phyloP scores from a whole-genome alignment of 2,113 vertebrate genomes.

The Gadus chalcogrammus region DNA sequence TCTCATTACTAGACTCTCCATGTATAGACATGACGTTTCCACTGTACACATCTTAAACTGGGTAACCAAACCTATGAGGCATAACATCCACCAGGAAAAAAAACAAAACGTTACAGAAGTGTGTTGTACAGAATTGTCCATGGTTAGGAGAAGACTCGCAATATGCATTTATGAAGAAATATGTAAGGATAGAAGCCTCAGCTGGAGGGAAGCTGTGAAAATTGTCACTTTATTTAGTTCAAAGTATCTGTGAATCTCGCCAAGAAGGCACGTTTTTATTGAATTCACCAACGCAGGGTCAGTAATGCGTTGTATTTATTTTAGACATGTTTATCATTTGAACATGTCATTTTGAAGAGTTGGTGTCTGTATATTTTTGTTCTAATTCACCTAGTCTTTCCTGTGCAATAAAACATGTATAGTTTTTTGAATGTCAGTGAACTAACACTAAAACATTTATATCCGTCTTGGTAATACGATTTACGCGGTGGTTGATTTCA shows the following conservation, averaged over 20 bases:
- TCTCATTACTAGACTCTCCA: conserved; percentile 22
- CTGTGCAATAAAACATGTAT: conserved; percentile 10
- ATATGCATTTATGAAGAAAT: conserved; percentile 19
- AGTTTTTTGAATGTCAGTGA: conserved; percentile 43
- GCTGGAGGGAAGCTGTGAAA: conserved; percentile 55
- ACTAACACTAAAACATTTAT: conserved; percentile 15
- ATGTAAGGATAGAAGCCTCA: conserved; percentile 3
- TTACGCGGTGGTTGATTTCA: neutral
- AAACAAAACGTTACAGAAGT: neutral
- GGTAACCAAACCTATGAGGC: neutral
- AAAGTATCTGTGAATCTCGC: conserved; percentile 43
- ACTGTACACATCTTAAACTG: conserved; percentile 35
- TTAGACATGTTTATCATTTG: conserved; percentile 40
- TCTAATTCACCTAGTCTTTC: conserved; percentile 18
- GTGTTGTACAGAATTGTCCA: neutral
- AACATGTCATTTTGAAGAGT: conserved; percentile 38
- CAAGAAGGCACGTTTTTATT: conserved; percentile 21
- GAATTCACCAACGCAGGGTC: conserved; percentile 38
- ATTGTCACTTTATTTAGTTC: conserved; percentile 42
- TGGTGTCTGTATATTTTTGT: conserved; percentile 35
- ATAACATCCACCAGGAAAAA: neutral
- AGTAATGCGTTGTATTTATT: conserved; percentile 40
- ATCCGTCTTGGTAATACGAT: conserved; percentile 9
- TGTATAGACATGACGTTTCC: conserved; percentile 40
- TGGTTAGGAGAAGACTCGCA: neutral